These are phyloP conservation scores for Misgurnus anguillicaudatus DNA, from an alignment of 2,113 vertebrate genomes.

Conservation along the genomic window DNA sequence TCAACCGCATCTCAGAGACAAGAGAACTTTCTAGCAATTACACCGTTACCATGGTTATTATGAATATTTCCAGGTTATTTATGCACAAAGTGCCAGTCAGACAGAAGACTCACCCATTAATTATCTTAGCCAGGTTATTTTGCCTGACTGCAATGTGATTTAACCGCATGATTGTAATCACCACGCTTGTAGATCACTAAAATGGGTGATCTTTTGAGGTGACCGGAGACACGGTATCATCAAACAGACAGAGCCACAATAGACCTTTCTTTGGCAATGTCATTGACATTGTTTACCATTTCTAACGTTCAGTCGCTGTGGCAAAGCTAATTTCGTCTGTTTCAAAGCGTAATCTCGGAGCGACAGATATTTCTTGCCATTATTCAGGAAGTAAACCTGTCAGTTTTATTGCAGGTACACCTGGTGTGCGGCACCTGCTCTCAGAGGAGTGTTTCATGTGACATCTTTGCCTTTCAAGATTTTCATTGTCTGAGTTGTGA, in stretches of 20 bases:
- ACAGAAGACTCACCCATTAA: slow-evolving; percentile 66
- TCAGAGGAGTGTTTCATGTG: slow-evolving; percentile 22
- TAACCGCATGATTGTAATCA: slow-evolving; percentile 65
- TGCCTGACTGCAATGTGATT: slow-evolving; percentile 60
- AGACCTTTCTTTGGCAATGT: slow-evolving; percentile 15
- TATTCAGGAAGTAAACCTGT: slow-evolving; percentile 25
- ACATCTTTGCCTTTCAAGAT: slow-evolving; percentile 46
- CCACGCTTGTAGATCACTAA: slow-evolving; percentile 42
- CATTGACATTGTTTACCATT: slow-evolving; percentile 33
- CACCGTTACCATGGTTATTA: slow-evolving; percentile 74
- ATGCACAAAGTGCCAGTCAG: slow-evolving; percentile 72
- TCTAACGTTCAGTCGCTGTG: neutral
- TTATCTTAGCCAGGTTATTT: slow-evolving; percentile 71
- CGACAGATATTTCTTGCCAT: slow-evolving; percentile 39
- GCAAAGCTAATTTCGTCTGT: neutral
- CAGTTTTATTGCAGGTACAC: slow-evolving; percentile 17
- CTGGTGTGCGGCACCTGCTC: slow-evolving; percentile 45
- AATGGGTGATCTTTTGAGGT: slow-evolving; percentile 20
- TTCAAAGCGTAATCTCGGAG: slow-evolving; percentile 40
- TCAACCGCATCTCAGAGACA: slow-evolving; percentile 58
- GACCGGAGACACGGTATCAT: slow-evolving; percentile 1
- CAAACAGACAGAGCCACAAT: slow-evolving; percentile 12
- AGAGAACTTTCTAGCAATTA: slow-evolving; percentile 71
- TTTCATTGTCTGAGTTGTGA: slow-evolving; percentile 49
- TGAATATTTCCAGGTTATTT: slow-evolving; percentile 77